These are phyloP conservation scores for Hydropotes inermis DNA, from an alignment of 2,113 vertebrate species.

Conservation along the genomic window DNA sequence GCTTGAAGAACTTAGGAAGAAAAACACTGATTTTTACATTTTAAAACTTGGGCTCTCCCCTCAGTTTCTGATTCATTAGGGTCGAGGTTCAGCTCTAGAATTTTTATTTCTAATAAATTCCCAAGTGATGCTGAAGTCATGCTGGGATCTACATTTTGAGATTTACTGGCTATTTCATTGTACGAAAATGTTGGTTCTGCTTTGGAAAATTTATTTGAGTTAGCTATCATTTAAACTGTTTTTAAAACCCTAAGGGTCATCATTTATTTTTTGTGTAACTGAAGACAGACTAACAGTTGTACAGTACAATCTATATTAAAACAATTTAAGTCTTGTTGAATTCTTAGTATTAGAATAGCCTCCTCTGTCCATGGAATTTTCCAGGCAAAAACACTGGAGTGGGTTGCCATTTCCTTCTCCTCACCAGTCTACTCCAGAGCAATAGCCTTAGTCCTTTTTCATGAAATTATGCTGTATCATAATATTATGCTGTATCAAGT, in stretches of 20 bases:
- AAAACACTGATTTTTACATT: neutral
- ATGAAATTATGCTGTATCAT: neutral
- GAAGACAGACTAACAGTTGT: neutral
- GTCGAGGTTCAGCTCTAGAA: neutral
- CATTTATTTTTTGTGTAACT: neutral
- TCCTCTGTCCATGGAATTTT: neutral
- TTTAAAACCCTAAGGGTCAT: neutral
- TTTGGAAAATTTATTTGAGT: neutral
- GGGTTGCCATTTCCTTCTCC: neutral
- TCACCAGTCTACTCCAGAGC: neutral
- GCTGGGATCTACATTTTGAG: neutral
- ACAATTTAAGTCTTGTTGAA: neutral
- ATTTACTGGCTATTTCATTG: neutral
- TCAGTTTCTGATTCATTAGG: neutral
- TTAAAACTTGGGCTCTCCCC: neutral
- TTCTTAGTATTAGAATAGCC: neutral
- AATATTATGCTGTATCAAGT: neutral
- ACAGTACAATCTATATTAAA: neutral
- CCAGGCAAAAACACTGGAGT: neutral
- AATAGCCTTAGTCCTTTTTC: neutral
- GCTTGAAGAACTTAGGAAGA: neutral
- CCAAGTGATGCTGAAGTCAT: neutral
- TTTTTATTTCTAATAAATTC: neutral
- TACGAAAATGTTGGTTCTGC: neutral
- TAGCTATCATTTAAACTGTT: neutral